phyloP scores from a whole-genome alignment of 2,888 invertebrate species.

The Drosophila cracens region DNA sequence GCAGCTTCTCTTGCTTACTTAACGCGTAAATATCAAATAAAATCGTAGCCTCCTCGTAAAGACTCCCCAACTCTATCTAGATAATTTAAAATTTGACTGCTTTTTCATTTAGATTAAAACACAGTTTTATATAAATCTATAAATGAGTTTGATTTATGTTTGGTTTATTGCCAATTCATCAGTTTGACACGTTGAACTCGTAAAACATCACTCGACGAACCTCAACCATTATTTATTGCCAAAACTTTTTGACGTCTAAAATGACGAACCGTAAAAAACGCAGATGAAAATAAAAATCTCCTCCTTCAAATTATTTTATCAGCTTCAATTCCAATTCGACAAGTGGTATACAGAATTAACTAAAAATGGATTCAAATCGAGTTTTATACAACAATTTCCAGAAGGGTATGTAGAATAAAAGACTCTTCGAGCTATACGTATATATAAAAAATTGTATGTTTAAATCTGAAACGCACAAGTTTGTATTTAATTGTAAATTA shows the following conservation, averaged over 20 bases:
- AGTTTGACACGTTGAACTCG: not conserved
- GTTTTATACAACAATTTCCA: conserved; percentile 1
- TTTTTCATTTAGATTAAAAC: not conserved
- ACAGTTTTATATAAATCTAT: not conserved
- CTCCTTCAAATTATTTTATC: conserved; percentile 32
- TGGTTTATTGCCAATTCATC: not conserved
- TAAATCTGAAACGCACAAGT: not conserved
- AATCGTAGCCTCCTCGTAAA: not conserved
- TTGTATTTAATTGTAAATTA: not conserved
- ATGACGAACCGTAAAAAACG: conserved; percentile 25
- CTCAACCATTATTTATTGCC: conserved; percentile 25
- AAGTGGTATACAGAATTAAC: conserved; percentile 22
- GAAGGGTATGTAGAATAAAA: not conserved
- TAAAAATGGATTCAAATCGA: conserved; percentile 25
- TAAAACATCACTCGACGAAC: conserved; percentile 12
- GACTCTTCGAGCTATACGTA: not conserved
- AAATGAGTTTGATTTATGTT: not conserved
- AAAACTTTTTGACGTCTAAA: conserved; percentile 49
- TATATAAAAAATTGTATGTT: too few relatives aligned
- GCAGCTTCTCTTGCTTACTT: not conserved
- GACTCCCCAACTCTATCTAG: not conserved
- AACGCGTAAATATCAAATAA: not conserved
- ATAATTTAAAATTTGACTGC: not conserved
- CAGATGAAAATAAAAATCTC: not conserved
- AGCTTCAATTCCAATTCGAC: conserved; percentile 50